Evolutionary conservation across 2,797 vertebrate species (phyloP).

Genomic region (Chelon labrosus): DNA sequence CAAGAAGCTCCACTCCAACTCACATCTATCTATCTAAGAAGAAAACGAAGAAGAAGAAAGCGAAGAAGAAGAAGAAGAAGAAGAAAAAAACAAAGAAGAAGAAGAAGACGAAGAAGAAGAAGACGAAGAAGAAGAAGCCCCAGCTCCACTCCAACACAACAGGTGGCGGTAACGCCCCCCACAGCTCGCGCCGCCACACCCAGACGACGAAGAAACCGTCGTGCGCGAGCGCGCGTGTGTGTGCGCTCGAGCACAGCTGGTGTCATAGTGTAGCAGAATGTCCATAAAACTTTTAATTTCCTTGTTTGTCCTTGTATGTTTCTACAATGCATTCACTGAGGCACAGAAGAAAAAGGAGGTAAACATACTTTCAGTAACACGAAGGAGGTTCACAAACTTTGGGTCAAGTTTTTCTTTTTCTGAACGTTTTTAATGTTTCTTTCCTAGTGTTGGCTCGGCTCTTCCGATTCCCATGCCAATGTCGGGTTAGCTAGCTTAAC

Average conservation of each 20-base stretch:
- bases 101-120: no score
- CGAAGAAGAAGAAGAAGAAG: no score
- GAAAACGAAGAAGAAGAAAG: no score
- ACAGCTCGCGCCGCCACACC: no score
- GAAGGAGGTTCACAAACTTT: neutral
- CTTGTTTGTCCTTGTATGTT: slow-evolving; percentile 49
- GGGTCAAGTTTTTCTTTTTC: neutral
- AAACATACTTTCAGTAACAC: neutral
- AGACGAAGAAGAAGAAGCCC: no score
- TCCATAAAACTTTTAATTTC: slow-evolving; percentile 71
- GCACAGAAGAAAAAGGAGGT: slow-evolving; percentile 87
- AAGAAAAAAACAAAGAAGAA: no score
- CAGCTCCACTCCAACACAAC: no score
- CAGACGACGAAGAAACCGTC: no score
- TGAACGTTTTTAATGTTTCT: slow-evolving; percentile 4
- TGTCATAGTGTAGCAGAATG: slow-evolving; percentile 63
- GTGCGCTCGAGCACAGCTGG: neutral
- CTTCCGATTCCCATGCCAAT: neutral
- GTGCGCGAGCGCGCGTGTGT: no score
- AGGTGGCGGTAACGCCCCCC: no score
- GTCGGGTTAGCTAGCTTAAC: slow-evolving; percentile 1
- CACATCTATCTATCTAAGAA: no score
- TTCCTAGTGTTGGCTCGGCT: neutral
- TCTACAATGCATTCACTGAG: slow-evolving; percentile 39
- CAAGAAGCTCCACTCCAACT: no score